Conservation (phyloP, 2,113 vertebrate species). For the Myrmophylax atrothorax region DNA sequence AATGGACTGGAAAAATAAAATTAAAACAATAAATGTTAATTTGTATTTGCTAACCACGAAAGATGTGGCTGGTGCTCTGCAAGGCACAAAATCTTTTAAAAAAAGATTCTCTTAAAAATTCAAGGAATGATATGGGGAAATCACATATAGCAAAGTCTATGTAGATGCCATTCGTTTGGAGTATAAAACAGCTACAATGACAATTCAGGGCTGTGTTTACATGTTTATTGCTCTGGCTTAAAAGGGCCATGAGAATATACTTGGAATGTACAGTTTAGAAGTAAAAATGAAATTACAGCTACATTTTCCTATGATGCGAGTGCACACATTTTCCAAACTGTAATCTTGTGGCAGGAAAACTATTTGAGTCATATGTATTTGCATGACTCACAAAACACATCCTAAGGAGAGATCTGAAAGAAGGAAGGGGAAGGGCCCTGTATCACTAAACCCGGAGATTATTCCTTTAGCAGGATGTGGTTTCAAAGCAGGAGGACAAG, state of each 20-base stretch:
- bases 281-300: not conserved
- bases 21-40: slow-evolving; percentile 38
- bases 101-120: not conserved
- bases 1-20: slow-evolving; percentile 55
- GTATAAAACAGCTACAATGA: not conserved
- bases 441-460: not conserved
- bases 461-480: not conserved
- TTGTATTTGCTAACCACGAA: not conserved
- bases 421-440: not conserved
- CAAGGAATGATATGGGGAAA: not conserved
- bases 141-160: not conserved
- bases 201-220: not conserved
- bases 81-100: not conserved
- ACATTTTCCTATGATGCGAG: not conserved
- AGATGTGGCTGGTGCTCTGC: not conserved
- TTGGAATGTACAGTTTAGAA: not conserved
- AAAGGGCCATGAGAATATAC: not conserved
- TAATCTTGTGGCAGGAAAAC: not conserved
- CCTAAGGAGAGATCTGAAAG: not conserved
- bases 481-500: not conserved
- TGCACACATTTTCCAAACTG: not conserved
- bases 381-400: not conserved
- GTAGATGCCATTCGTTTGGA: not conserved
- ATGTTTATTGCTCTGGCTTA: not conserved
- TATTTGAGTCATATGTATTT: slow-evolving; percentile 3